Conservation (phyloP, 2,113 vertebrate genomes). For the Mesoclemmys tuberculata region DNA sequence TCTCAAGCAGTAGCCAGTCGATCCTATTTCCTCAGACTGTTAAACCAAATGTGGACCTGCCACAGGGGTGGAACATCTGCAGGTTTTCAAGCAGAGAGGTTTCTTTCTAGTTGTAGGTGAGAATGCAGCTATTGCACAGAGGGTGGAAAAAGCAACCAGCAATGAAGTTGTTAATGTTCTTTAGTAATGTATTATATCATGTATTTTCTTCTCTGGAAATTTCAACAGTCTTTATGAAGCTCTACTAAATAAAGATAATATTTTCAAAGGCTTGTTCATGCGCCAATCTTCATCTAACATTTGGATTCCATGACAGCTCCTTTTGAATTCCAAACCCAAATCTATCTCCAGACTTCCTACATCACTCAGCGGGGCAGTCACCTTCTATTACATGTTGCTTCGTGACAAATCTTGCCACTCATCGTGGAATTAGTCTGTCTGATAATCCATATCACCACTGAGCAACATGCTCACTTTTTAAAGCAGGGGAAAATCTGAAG, state of each 20-base stretch:
- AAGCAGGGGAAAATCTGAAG: neutral
- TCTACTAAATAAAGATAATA: too few relatives aligned
- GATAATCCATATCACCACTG: neutral
- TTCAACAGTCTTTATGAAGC: neutral
- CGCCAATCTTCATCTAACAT: rapidly evolving
- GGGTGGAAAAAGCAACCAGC: rapidly evolving
- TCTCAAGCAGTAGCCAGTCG: neutral
- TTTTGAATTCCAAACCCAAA: neutral
- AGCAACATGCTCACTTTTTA: neutral
- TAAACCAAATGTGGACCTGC: neutral
- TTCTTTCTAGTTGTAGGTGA: neutral
- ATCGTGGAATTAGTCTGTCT: neutral
- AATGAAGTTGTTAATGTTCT: neutral
- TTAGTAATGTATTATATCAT: neutral
- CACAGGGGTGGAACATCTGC: rapidly evolving
- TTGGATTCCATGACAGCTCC: neutral
- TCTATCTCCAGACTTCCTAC: neutral
- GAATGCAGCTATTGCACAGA: neutral
- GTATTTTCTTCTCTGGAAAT: neutral
- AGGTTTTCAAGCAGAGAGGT: neutral
- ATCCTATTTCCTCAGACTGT: neutral
- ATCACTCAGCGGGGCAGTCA: neutral
- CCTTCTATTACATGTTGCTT: neutral
- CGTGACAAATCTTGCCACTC: neutral
- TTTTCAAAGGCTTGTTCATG: neutral